Percentiles rank a stretch among this genome's conserved stretches.
Conservation (phyloP, 2,888 invertebrate genomes). For the Lithophane leautieri region DNA sequence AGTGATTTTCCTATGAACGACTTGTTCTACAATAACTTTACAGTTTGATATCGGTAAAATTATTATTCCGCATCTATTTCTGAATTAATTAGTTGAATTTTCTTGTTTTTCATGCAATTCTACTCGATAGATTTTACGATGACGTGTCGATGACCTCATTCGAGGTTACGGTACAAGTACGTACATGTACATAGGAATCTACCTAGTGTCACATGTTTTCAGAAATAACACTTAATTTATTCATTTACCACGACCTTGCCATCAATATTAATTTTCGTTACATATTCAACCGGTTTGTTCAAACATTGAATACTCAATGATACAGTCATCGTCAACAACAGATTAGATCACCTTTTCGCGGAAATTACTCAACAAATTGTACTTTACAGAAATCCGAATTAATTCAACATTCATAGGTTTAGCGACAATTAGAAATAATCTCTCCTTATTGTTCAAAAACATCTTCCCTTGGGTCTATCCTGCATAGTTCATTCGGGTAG, state of each 20-base stretch:
- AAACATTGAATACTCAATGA: constrained; percentile 30
- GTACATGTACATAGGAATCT: background rate
- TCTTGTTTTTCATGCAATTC: constrained; percentile 30
- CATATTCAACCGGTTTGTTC: constrained; percentile 23
- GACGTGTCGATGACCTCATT: constrained; percentile 79
- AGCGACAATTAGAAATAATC: background rate
- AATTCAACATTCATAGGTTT: background rate
- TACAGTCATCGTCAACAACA: constrained; percentile 14
- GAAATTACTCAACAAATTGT: background rate
- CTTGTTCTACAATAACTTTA: background rate
- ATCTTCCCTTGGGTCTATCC: background rate
- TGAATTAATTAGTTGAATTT: background rate
- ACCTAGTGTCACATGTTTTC: constrained; percentile 34
- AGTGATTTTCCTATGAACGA: constrained; percentile 1
- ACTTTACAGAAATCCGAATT: background rate
- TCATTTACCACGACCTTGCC: constrained; percentile 33
- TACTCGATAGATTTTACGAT: constrained; percentile 32
- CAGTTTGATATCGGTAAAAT: background rate
- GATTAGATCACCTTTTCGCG: constrained; percentile 24
- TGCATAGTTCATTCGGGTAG: background rate
- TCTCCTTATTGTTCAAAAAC: too few relatives aligned
- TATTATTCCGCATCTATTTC: background rate
- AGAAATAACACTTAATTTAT: constrained; percentile 15
- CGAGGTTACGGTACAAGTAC: constrained; percentile 56
- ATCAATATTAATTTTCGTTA: constrained; percentile 25